Percentiles rank a stretch among this genome's conserved stretches.
These are phyloP conservation scores for Caenorhabditis sulstoni DNA, from an alignment of 2,888 invertebrate genomes.

Conservation along the genomic window DNA sequence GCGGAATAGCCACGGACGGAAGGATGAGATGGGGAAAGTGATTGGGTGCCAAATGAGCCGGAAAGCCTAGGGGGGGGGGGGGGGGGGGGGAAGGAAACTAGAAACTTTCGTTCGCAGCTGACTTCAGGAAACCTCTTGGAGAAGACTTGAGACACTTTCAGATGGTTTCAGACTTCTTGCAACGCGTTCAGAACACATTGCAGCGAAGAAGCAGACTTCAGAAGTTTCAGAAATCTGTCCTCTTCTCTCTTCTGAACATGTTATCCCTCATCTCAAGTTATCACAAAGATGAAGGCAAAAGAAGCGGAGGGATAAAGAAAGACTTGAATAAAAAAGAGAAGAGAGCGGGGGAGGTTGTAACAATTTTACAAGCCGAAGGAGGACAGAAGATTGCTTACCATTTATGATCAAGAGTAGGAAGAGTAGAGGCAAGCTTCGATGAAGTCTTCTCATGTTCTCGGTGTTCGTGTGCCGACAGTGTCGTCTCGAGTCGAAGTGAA, in stretches of 20 bases:
- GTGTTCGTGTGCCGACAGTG: conserved; percentile 1
- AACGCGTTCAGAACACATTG: too few species aligned
- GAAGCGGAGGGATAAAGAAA: conserved; percentile 8
- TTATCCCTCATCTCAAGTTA: conserved; percentile 23
- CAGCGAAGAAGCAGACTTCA: not conserved
- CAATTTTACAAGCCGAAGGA: conserved; percentile 8
- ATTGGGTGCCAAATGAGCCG: conserved; percentile 38
- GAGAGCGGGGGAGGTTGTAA: conserved; percentile 15
- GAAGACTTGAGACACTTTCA: too few species aligned
- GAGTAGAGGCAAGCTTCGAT: conserved; percentile 28
- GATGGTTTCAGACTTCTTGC: too few species aligned
- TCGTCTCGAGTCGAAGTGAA: conserved; percentile 19
- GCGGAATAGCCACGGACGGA: conserved; percentile 5
- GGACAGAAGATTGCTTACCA: conserved; percentile 25
- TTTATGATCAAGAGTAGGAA: conserved; percentile 26
- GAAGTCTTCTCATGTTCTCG: conserved; percentile 51
- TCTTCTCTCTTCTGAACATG: not conserved
- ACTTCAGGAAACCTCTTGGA: too few species aligned
- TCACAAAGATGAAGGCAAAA: conserved; percentile 3
- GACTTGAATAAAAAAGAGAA: conserved; percentile 15
- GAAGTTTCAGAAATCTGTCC: not conserved
- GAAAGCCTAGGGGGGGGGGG: conserved; percentile 14
- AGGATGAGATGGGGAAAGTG: conserved; percentile 12
- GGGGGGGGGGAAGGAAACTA: conserved; percentile 7
- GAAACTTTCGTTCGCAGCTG: not conserved